A percentile compares a stretch with the other conserved stretches of the same genome.
These are phyloP conservation scores for Natrix natrix DNA, from an alignment of 2,797 vertebrate genomes.

Conservation along the genomic window DNA sequence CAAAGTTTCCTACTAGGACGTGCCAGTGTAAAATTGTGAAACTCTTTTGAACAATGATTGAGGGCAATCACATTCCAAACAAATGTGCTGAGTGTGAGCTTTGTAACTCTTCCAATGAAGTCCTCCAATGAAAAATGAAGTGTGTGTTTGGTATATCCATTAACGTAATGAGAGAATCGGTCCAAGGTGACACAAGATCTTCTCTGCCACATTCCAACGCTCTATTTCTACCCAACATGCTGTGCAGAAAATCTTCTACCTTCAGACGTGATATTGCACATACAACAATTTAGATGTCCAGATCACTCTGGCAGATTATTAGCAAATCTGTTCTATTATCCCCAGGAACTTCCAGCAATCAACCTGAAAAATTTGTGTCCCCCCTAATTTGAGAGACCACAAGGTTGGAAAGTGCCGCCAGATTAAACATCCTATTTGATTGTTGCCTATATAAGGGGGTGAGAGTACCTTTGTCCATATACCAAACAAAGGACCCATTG, in stretches of 20 bases:
- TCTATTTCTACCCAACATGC: rapidly evolving
- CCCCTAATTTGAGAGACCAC: not conserved
- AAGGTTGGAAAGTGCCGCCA: not conserved
- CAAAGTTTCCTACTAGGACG: rapidly evolving
- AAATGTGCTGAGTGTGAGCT: slow-evolving; percentile 21
- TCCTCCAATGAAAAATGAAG: not conserved
- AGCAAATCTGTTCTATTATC: not conserved
- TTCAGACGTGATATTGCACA: not conserved
- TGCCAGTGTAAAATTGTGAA: slow-evolving; percentile 44
- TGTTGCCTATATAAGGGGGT: too few relatives aligned
- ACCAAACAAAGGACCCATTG: too few relatives aligned
- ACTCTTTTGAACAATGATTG: slow-evolving; percentile 25
- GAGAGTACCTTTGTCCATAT: too few relatives aligned
- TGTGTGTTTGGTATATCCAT: not conserved
- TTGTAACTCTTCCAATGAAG: not conserved
- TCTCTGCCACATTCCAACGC: not conserved
- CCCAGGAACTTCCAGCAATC: not conserved
- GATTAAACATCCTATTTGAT: not conserved
- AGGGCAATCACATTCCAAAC: slow-evolving; percentile 33
- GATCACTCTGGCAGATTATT: not conserved
- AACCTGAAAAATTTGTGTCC: not conserved
- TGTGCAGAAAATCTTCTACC: not conserved
- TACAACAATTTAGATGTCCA: not conserved
- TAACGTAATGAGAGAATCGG: not conserved
- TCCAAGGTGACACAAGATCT: not conserved